phyloP scores from a whole-genome alignment of 2,113 vertebrate species.

The Eonycteris spelaea region DNA sequence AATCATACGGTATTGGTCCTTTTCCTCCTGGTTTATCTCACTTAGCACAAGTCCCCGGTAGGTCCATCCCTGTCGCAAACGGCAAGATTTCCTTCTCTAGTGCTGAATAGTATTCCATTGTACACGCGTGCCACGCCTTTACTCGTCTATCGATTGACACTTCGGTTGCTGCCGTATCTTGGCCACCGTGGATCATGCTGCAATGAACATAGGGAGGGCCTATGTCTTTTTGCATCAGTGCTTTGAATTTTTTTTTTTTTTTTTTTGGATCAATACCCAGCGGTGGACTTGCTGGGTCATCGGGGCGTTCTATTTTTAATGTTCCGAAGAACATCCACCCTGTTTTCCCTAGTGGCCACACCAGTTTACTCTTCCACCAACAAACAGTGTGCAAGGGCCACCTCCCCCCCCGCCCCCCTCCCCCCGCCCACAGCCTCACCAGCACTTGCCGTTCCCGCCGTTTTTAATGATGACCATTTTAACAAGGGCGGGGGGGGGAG shows the following conservation, averaged over 20 bases:
- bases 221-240: background rate
- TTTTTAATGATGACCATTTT: too few species aligned
- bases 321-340: background rate
- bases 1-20: too few species aligned
- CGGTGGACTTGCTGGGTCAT: background rate
- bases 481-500: background rate
- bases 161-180: accelerated
- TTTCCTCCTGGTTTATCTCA: too few species aligned
- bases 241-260: background rate
- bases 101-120: background rate
- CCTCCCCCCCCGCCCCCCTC: too few species aligned
- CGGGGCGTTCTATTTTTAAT: background rate
- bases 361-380: background rate
- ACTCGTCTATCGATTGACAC: accelerated
- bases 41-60: too few species aligned
- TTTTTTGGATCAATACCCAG: background rate
- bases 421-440: background rate
- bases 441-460: background rate
- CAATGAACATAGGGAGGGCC: accelerated
- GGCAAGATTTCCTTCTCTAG: too few species aligned
- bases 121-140: accelerated
- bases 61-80: too few species aligned
- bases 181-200: too few species aligned
- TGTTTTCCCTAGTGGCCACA: background rate
- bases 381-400: too few species aligned